These are phyloP conservation scores for Bos javanicus DNA, from an alignment of 2,113 vertebrate species.

Conservation along the genomic window DNA sequence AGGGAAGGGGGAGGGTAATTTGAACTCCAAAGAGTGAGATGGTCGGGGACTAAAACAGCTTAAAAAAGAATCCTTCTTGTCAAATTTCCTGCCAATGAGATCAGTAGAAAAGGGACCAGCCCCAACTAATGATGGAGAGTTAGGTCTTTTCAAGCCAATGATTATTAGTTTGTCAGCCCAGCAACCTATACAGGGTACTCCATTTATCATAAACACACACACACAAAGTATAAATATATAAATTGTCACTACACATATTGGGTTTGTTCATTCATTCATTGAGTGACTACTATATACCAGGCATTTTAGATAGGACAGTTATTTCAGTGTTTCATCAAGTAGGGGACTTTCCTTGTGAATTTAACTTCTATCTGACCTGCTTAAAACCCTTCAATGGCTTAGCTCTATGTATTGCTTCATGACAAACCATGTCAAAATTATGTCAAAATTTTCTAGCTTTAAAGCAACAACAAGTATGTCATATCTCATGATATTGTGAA, in stretches of 20 bases:
- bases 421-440: not conserved
- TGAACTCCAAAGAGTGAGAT: constrained; percentile 16
- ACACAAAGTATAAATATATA: not conserved
- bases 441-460: not conserved
- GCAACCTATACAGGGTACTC: not conserved
- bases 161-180: not conserved
- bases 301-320: not conserved
- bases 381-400: not conserved
- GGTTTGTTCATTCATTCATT: not conserved
- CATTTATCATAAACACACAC: not conserved
- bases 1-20: not conserved
- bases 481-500: not conserved
- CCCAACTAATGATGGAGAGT: not conserved
- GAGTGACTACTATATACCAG: not conserved
- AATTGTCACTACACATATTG: not conserved
- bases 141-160: not conserved
- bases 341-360: not conserved
- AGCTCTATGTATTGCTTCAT: not conserved
- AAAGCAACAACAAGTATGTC: not conserved
- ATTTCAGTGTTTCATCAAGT: not conserved
- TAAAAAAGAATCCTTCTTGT: not conserved
- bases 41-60: not conserved
- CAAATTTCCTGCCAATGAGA: not conserved
- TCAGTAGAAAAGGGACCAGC: not conserved
- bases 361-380: not conserved